Base-by-base conservation (phyloP, 2,797 vertebrate species). In the Trachops cirrhosus region DNA sequence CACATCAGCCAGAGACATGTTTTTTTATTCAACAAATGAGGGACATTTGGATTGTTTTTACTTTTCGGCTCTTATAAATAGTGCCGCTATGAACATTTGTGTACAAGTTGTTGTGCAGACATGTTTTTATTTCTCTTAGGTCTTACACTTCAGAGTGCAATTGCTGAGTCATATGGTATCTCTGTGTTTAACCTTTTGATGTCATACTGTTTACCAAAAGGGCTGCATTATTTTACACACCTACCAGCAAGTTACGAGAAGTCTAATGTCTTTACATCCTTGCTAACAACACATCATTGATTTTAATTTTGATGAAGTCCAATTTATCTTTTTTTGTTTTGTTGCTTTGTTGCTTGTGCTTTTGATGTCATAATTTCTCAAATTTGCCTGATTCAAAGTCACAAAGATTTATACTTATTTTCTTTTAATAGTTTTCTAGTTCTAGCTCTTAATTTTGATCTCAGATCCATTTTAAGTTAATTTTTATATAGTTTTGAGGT, bases 291-390 rank as follows among this genome's bases (percentile, higher is more conserved):
- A 90, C 12, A 82, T 32, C 29, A 84, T 52, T 46, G 22, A 59
- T 90, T 86, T 94, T 71, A 41, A 74, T 89, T 86, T 88, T 93
- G 7, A 29, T 83, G 5, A 94, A 44, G 29, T 88, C 46, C 18
- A 80, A 9, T 79, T 82, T 94, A 70, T 74, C 39, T 59, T 3
- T 50, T 62, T 95, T 92, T 77, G 68, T 85, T 64, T 86, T 92
- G 3, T 80, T 87, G 4, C 32, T 89, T 54, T 92, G 11, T 85
- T 90, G 29, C 16, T 39, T 95, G 15, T 88, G 39, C 24, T 92
- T 95, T 87, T 84, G 59, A 22, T 54, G 5, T 93, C n/a, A 90
- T 64, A 68, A 44, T 54, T 95, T 95, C 93, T n/a, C 50, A 89
- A 88, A 48, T 83, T 90, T 90, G 29, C 46, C 41, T 85, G 75